Evolutionary conservation across 2,113 vertebrate species (phyloP).

Genomic region (Fregata magnificens): DNA sequence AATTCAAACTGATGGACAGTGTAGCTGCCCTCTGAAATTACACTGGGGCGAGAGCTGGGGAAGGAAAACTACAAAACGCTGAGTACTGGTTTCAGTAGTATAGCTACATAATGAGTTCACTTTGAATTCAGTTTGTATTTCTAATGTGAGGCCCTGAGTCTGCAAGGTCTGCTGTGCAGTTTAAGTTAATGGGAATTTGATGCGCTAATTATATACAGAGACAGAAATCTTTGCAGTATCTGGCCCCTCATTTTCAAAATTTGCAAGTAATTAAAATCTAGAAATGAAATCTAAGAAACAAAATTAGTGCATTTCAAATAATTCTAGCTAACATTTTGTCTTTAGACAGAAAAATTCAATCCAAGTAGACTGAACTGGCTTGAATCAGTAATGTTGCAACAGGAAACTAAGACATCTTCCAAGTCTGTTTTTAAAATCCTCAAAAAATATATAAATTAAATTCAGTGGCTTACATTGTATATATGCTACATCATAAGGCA

Average conservation of each 20-base stretch:
- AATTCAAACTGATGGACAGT: not conserved
- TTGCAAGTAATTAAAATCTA: slow-evolving; percentile 31
- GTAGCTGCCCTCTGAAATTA: not conserved
- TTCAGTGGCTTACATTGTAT: slow-evolving; percentile 67
- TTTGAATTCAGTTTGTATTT: not conserved
- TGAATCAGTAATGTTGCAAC: slow-evolving; percentile 35
- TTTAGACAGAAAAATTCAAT: slow-evolving; percentile 28
- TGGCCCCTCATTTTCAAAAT: slow-evolving; percentile 30
- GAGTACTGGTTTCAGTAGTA: slow-evolving; percentile 66
- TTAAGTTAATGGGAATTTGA: not conserved
- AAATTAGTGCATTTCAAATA: slow-evolving; percentile 66
- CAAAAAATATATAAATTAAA: slow-evolving; percentile 79
- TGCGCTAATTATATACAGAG: not conserved
- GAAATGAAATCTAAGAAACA: slow-evolving; percentile 52
- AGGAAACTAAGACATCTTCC: slow-evolving; percentile 55
- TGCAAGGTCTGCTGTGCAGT: not conserved
- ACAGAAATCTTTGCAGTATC: not conserved
- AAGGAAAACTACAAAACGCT: not conserved
- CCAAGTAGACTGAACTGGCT: slow-evolving; percentile 18
- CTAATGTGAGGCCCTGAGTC: not conserved
- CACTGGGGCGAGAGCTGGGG: not conserved
- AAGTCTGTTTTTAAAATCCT: slow-evolving; percentile 49
- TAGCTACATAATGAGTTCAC: not conserved
- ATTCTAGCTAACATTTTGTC: slow-evolving; percentile 25
- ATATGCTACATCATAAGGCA: slow-evolving; percentile 65